Evolutionary conservation across 2,888 invertebrate species (phyloP).

Genomic region (Leucania comma): DNA sequence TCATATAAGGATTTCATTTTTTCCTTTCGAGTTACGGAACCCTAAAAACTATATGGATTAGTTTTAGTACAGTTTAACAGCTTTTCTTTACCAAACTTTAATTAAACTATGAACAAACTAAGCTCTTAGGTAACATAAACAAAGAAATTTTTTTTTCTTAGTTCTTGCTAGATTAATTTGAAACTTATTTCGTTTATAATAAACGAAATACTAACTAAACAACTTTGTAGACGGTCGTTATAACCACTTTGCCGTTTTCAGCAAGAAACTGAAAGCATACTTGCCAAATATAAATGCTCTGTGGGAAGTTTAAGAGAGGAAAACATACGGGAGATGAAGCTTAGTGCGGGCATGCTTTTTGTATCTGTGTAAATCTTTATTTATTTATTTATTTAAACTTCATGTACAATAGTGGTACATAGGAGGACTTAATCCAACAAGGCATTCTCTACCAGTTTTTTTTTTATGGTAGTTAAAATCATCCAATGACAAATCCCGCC

Average conservation of each 20-base stretch:
- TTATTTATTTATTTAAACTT: no score
- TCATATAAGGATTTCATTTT: no score
- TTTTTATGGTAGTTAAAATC: no score
- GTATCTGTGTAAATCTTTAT: neutral
- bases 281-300: slow-evolving; percentile 77
- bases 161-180: slow-evolving; percentile 30
- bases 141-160: slow-evolving; percentile 40
- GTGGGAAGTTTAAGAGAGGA: slow-evolving; percentile 51
- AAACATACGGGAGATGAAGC: slow-evolving; percentile 29
- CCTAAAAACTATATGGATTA: no score
- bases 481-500: no score
- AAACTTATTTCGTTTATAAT: slow-evolving; percentile 60
- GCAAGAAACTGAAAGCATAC: slow-evolving; percentile 75
- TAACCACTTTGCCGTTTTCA: slow-evolving; percentile 67
- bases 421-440: no score
- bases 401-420: no score
- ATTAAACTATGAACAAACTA: slow-evolving; percentile 34
- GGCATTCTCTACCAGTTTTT: no score
- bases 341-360: neutral
- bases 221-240: slow-evolving; percentile 67
- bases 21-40: no score
- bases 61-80: no score
- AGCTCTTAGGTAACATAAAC: slow-evolving; percentile 26
- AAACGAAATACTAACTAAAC: slow-evolving; percentile 63
- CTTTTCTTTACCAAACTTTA: slow-evolving; percentile 20